These are phyloP conservation scores for Heterodera carotae DNA, from an alignment of 1,140 invertebrate species.

Conservation along the genomic window DNA sequence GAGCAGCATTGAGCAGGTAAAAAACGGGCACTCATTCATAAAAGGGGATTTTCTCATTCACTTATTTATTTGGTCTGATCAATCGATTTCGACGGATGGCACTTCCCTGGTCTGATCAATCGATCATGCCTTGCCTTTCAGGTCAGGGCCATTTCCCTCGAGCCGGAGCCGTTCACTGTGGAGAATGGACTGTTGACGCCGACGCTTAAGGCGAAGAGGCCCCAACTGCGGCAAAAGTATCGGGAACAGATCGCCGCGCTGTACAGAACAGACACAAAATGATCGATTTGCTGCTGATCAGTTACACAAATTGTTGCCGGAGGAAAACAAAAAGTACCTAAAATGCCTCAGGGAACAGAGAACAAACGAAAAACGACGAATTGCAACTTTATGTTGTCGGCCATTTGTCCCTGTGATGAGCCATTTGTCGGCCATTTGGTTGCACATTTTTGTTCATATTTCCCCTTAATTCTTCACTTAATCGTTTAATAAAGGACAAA, in stretches of 20 bases:
- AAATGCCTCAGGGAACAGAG: not conserved
- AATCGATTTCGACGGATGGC: too few relatives aligned
- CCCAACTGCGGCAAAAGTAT: slow-evolving; percentile 59
- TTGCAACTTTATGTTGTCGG: too few relatives aligned
- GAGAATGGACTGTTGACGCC: slow-evolving; percentile 97
- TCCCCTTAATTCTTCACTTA: too few relatives aligned
- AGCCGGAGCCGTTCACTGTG: slow-evolving; percentile 83
- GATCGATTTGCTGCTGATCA: not conserved
- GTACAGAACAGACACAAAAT: slow-evolving; percentile 40
- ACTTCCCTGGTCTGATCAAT: too few relatives aligned
- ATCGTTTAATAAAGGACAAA: too few relatives aligned
- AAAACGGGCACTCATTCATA: not conserved
- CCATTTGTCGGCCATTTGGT: not conserved
- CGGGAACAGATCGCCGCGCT: slow-evolving; percentile 49
- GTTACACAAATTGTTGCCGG: not conserved
- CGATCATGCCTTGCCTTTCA: not conserved
- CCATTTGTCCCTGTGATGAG: too few relatives aligned
- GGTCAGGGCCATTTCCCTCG: slow-evolving; percentile 72
- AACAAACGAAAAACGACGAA: not conserved
- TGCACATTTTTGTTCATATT: too few relatives aligned
- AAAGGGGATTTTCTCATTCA: too few relatives aligned
- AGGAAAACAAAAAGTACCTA: not conserved
- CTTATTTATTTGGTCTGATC: too few relatives aligned
- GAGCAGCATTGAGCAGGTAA: slow-evolving; percentile 63
- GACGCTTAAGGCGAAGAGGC: slow-evolving; percentile 74